phyloP scores from a whole-genome alignment of 2,888 invertebrate species.

The Atethmia centrago region DNA sequence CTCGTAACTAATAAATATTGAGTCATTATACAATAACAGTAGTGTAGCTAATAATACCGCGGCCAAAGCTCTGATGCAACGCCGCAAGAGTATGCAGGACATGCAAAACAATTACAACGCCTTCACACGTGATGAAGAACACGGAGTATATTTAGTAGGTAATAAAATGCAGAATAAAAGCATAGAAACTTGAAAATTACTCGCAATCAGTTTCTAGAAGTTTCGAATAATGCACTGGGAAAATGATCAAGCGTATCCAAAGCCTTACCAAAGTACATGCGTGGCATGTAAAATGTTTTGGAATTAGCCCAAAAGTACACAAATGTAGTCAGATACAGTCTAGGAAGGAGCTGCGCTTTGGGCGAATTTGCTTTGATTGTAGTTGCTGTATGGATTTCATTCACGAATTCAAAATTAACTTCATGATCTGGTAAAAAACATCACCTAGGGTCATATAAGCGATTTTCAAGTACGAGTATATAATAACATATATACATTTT shows the following conservation, averaged over 20 bases:
- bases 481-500: neutral
- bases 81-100: slow-evolving; percentile 54
- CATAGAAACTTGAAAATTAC: slow-evolving; percentile 20
- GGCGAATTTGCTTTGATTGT: slow-evolving; percentile 23
- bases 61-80: slow-evolving; percentile 58
- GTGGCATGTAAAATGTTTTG: slow-evolving; percentile 13
- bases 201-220: slow-evolving; percentile 16
- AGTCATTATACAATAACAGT: slow-evolving; percentile 46
- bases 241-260: slow-evolving; percentile 10
- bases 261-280: slow-evolving; percentile 24
- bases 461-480: slow-evolving; percentile 1
- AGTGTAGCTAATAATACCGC: slow-evolving; percentile 55
- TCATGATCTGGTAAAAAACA: slow-evolving; percentile 31
- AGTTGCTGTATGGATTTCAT: slow-evolving; percentile 20
- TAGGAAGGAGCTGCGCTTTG: slow-evolving; percentile 1
- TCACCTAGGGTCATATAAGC: slow-evolving; percentile 24
- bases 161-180: slow-evolving; percentile 51
- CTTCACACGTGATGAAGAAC: slow-evolving; percentile 47
- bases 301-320: slow-evolving; percentile 16
- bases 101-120: slow-evolving; percentile 64
- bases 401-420: slow-evolving; percentile 40
- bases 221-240: neutral
- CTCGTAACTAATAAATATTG: slow-evolving; percentile 61
- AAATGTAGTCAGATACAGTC: slow-evolving; percentile 28
- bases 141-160: slow-evolving; percentile 54